These are phyloP conservation scores for Metaphire vulgaris DNA, from an alignment of 1,140 invertebrate species.

Conservation along the genomic window DNA sequence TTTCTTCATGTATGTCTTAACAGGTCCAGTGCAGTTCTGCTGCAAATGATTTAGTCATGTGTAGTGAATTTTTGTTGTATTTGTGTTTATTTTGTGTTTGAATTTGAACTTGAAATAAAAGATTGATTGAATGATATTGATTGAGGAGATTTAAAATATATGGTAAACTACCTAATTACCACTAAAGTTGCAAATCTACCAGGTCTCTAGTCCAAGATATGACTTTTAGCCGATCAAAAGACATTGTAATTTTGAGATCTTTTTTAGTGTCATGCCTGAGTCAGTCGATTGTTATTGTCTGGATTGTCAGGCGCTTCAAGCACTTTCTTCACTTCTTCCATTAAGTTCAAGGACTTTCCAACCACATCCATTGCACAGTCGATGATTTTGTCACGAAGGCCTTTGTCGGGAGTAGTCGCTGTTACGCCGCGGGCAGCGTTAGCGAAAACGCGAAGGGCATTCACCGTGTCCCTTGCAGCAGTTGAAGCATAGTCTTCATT, in stretches of 20 bases:
- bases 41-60: too few species aligned
- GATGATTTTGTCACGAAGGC: slow-evolving; percentile 56
- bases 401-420: slow-evolving; percentile 59
- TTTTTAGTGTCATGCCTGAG: slow-evolving; percentile 7
- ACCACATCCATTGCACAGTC: slow-evolving; percentile 68
- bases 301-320: slow-evolving; percentile 56
- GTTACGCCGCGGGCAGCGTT: slow-evolving; percentile 67
- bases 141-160: background rate
- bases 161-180: background rate
- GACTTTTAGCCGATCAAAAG: too few species aligned
- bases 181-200: too few species aligned
- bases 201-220: too few species aligned
- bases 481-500: slow-evolving; percentile 76
- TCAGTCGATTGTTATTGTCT: slow-evolving; percentile 28
- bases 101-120: too few species aligned
- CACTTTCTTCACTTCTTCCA: slow-evolving; percentile 68
- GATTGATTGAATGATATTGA: too few species aligned
- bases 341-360: slow-evolving; percentile 64
- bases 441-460: slow-evolving; percentile 63
- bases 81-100: too few species aligned
- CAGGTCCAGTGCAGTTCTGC: too few species aligned
- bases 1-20: too few species aligned
- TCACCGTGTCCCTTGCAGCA: slow-evolving; percentile 72
- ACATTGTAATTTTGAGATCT: too few species aligned
- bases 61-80: too few species aligned